Percentiles rank a stretch among this genome's conserved stretches.
Evolutionary conservation across 2,797 vertebrate genomes (phyloP).

Genomic region (Malacoctenus gilli): DNA sequence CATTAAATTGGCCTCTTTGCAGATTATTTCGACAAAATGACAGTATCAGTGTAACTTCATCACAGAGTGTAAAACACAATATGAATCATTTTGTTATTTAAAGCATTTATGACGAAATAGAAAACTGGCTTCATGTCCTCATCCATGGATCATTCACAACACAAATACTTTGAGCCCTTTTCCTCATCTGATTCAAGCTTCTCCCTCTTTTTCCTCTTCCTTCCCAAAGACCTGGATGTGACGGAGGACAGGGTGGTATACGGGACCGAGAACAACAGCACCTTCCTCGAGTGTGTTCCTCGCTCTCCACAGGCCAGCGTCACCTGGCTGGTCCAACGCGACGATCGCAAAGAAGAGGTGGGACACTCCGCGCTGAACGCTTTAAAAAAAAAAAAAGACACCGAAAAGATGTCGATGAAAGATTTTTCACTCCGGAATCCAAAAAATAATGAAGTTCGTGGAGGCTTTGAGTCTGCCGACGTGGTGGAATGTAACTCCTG

Average conservation of each 20-base stretch:
- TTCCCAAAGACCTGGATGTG: constrained; percentile 73
- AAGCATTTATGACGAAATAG: too few relatives aligned
- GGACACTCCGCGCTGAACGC: constrained; percentile 50
- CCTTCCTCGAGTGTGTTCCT: constrained; percentile 89
- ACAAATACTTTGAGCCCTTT: neutral
- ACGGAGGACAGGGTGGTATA: constrained; percentile 84
- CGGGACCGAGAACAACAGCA: constrained; percentile 92
- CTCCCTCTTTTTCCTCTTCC: too few relatives aligned
- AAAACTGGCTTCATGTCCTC: too few relatives aligned
- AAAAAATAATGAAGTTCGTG: neutral
- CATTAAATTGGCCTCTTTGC: too few relatives aligned
- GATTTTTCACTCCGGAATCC: neutral
- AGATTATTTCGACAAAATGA: too few relatives aligned
- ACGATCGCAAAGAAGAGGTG: constrained; percentile 87
- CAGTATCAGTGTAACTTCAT: too few relatives aligned
- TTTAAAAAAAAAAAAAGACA: neutral
- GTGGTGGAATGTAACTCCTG: constrained; percentile 1
- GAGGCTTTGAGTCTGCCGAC: neutral
- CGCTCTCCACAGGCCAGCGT: constrained; percentile 89
- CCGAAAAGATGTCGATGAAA: neutral
- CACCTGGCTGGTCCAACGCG: constrained; percentile 89
- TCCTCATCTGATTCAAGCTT: neutral
- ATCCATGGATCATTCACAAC: too few relatives aligned
- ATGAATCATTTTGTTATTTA: too few relatives aligned
- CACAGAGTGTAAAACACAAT: too few relatives aligned